Evolutionary conservation across 2,113 vertebrate species (phyloP).

Genomic region (Varanus salvator): DNA sequence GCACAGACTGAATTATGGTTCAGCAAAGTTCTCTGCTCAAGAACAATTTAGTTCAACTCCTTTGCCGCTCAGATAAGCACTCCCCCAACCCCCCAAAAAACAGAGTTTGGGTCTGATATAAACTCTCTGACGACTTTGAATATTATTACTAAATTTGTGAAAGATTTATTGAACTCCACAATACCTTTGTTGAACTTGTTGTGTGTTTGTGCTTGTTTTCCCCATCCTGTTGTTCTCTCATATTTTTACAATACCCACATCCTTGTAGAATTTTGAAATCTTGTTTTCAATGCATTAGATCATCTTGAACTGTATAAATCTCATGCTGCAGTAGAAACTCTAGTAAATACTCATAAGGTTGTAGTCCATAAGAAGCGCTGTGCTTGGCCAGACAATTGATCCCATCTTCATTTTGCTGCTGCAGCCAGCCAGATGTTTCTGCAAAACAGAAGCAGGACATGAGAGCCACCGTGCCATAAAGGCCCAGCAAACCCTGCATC

Average conservation of each 20-base stretch:
- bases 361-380: not conserved
- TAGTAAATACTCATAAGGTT: not conserved
- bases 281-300: not conserved
- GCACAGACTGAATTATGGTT: not conserved
- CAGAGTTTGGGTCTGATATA: not conserved
- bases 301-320: conserved; percentile 7
- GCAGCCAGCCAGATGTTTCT: not conserved
- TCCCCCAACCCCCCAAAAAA: not conserved
- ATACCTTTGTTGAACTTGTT: not conserved
- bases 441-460: not conserved
- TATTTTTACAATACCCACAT: not conserved
- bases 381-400: not conserved
- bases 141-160: not conserved
- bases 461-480: not conserved
- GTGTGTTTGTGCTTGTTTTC: not conserved
- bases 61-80: not conserved
- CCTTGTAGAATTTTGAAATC: not conserved
- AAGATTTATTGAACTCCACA: not conserved
- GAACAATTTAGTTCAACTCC: not conserved
- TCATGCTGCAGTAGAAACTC: not conserved
- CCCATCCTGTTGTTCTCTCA: not conserved
- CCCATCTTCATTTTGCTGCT: not conserved
- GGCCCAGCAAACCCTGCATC: not conserved
- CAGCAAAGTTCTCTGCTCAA: not conserved
- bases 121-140: not conserved